These are phyloP conservation scores for Knipowitschia caucasica DNA, from an alignment of 2,797 vertebrate genomes.

Conservation along the genomic window DNA sequence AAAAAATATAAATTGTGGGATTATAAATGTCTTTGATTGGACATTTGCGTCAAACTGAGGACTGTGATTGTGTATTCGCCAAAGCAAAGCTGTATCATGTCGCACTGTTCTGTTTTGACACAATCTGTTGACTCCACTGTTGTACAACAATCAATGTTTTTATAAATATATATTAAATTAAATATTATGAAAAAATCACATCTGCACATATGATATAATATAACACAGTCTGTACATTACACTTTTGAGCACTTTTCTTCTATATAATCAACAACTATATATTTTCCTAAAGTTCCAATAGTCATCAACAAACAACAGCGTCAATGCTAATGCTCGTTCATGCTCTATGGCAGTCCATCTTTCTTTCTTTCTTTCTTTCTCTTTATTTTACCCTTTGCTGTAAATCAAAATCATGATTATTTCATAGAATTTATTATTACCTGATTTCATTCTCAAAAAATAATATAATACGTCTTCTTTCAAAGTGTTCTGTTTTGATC, in stretches of 20 bases:
- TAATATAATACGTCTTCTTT: too few relatives aligned
- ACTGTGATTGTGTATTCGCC: slow-evolving; percentile 62
- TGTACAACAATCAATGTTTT: slow-evolving; percentile 5
- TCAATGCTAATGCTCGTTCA: too few relatives aligned
- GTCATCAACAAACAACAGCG: neutral
- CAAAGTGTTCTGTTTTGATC: too few relatives aligned
- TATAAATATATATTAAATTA: neutral
- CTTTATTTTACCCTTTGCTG: too few relatives aligned
- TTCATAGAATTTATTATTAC: too few relatives aligned
- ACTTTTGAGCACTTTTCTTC: slow-evolving; percentile 11
- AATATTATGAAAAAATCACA: neutral
- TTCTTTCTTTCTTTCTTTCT: too few relatives aligned
- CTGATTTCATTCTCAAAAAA: too few relatives aligned
- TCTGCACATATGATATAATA: slow-evolving; percentile 19
- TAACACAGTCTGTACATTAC: slow-evolving; percentile 37
- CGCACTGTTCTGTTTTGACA: slow-evolving; percentile 23
- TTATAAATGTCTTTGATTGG: slow-evolving; percentile 51
- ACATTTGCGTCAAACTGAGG: slow-evolving; percentile 52
- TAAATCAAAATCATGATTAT: too few relatives aligned
- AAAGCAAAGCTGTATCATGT: slow-evolving; percentile 39
- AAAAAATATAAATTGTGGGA: slow-evolving; percentile 44
- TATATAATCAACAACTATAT: neutral
- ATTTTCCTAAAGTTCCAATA: slow-evolving; percentile 2
- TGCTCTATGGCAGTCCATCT: too few relatives aligned
- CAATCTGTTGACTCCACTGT: slow-evolving; percentile 10